A percentile compares a stretch with the other conserved stretches of the same genome.
Evolutionary conservation across 2,888 invertebrate genomes (phyloP).

Genomic region (Aspidapion aeneum): DNA sequence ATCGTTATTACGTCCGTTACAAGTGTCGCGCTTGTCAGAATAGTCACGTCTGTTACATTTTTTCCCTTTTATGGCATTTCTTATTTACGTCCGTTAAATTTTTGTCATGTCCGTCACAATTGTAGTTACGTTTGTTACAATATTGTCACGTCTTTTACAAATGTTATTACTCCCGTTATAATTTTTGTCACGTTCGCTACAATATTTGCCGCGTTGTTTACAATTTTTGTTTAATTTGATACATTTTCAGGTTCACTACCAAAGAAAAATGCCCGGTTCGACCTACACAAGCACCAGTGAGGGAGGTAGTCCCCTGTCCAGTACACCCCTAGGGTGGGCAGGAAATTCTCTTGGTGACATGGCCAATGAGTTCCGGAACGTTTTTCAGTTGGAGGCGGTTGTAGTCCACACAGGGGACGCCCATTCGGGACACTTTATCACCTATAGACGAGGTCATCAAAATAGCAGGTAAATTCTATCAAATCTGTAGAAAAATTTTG

Average conservation of each 20-base stretch:
- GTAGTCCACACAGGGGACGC: slow-evolving; percentile 90
- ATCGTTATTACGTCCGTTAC: no score
- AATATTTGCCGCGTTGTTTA: no score
- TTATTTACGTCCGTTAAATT: no score
- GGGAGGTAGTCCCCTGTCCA: slow-evolving; percentile 52
- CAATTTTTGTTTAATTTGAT: no score
- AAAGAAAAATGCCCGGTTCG: slow-evolving; percentile 44
- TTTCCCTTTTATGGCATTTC: no score
- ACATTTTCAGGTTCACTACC: slow-evolving; percentile 60
- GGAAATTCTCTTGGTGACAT: slow-evolving; percentile 41
- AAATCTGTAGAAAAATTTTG: background rate
- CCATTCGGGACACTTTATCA: slow-evolving; percentile 91
- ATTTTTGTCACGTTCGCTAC: no score
- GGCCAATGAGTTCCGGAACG: slow-evolving; percentile 52
- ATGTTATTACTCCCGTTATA: no score
- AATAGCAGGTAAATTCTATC: slow-evolving; percentile 40
- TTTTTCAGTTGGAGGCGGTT: slow-evolving; percentile 78
- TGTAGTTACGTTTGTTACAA: no score
- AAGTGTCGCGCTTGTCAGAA: no score
- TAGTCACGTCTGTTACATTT: no score
- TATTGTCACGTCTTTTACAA: no score
- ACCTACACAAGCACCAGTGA: slow-evolving; percentile 52
- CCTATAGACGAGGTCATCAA: slow-evolving; percentile 74
- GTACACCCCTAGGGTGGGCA: slow-evolving; percentile 47
- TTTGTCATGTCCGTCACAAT: no score